Base-by-base conservation (phyloP, 2,888 invertebrate species). In the Hirtodrosophila confusa region DNA sequence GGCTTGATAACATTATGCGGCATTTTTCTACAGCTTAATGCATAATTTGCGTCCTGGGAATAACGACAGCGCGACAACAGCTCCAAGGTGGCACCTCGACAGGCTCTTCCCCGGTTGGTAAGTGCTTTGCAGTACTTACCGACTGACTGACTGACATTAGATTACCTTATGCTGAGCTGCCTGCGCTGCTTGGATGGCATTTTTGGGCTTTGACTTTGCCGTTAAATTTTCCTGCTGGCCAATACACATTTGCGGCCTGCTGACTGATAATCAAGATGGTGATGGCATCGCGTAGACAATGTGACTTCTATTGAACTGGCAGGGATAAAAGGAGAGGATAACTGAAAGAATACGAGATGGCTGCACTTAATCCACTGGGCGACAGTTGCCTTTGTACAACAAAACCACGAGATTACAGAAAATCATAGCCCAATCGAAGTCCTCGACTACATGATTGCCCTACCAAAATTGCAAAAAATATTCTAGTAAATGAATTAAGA, bases 1-100 rank as follows among this genome's bases (percentile, higher is more conserved):
- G 43, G 45, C 36, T 75, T 76, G 83, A 83, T 80, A 79, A 71
- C 80, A 86, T 86, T 86, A 80, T 78, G 75, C 69, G 78, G 71
- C 84, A 83, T 86, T 84, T 84, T 84, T 84, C 78, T 70, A 78
- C 86, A 84, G 86, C 86, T 83, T 84, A 84, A 80, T 86, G 84
- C 86, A 83, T 84, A 86, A 86, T 86, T 86, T 84, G 86, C 84
- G 76, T 78, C 74, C 86, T 78, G 84, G 80, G 84, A 86, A 80
- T 86, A 71, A 65, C 53, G 74, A 56, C 69, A 63, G 62, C 57
- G 49, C 44, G 40, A 12, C 39, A 35, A 49, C 41, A 67, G 43
- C 51, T 53, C 51, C 54, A 74, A 74, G 77, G 60, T 64, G 55
- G 27, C 55, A 56, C 44, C 51, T 40, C 54, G 55, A 51, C 45